Conservation (phyloP, 1,140 invertebrate genomes). For the Euura saliciscinereae region DNA sequence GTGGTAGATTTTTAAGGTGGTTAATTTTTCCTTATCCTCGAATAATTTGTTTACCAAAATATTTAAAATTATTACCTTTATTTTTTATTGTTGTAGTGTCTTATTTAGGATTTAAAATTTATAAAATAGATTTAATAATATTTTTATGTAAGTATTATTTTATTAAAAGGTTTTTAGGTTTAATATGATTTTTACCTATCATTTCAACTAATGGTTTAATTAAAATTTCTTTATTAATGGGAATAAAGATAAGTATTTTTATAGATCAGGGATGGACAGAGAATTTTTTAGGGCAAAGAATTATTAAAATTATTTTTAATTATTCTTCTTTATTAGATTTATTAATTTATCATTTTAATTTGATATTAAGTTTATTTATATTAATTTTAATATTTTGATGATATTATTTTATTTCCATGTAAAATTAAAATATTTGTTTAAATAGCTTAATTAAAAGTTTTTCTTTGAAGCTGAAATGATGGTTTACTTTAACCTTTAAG, state of each 20-base stretch:
- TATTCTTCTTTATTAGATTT: conserved; percentile 51
- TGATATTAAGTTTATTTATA: conserved; percentile 26
- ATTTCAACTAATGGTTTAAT: conserved; percentile 34
- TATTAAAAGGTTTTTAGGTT: conserved; percentile 21
- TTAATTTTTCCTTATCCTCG: conserved; percentile 56
- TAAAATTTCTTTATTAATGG: conserved; percentile 27
- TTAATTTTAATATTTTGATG: conserved; percentile 26
- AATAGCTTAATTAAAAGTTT: conserved; percentile 62
- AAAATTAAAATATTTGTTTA: conserved; percentile 38
- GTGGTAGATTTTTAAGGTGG: conserved; percentile 53
- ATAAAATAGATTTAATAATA: conserved; percentile 56
- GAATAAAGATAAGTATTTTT: conserved; percentile 17
- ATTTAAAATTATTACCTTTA: conserved; percentile 56
- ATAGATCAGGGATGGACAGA: conserved; percentile 30
- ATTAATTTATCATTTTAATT: conserved; percentile 45
- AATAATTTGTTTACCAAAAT: conserved; percentile 59
- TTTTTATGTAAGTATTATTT: conserved; percentile 43
- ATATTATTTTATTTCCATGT: conserved; percentile 37
- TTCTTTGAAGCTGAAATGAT: conserved; percentile 66
- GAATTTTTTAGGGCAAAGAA: conserved; percentile 16
- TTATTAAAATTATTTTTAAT: conserved; percentile 41
- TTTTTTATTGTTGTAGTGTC: conserved; percentile 51
- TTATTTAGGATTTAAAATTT: conserved; percentile 50
- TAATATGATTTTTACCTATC: conserved; percentile 35
- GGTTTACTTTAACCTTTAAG: conserved; percentile 38